These are phyloP conservation scores for Pachyuromys duprasi DNA, from an alignment of 2,797 vertebrate genomes.

Conservation along the genomic window DNA sequence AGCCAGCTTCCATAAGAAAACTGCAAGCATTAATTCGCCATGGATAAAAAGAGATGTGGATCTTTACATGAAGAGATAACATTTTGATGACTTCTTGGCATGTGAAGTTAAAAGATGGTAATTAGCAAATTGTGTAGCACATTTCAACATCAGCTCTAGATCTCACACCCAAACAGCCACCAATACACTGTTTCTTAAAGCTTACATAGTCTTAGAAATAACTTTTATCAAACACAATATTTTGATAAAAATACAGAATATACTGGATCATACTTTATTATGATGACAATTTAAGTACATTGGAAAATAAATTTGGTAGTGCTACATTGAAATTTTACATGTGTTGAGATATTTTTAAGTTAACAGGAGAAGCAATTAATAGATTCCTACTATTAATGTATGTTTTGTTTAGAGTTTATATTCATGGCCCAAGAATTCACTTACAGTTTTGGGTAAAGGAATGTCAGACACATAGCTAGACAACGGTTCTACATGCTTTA, in stretches of 20 bases:
- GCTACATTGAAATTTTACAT: constrained; percentile 2
- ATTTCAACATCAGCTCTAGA: constrained; percentile 1
- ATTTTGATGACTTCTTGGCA: constrained; percentile 43
- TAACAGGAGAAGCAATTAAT: neutral
- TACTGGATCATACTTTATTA: constrained; percentile 23
- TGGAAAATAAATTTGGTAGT: constrained; percentile 31
- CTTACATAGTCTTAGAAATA: constrained; percentile 41
- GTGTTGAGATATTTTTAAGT: constrained; percentile 32
- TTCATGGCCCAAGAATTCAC: neutral
- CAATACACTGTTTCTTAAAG: constrained; percentile 8
- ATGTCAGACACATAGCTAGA: neutral
- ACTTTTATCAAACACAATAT: neutral
- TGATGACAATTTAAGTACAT: neutral
- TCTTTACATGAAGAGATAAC: neutral
- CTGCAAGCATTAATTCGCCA: neutral
- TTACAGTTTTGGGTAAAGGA: neutral
- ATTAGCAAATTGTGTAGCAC: constrained; percentile 14
- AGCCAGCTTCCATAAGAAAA: neutral
- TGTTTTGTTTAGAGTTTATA: neutral
- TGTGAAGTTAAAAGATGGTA: neutral
- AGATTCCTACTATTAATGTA: neutral
- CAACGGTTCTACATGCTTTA: neutral
- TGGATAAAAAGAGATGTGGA: neutral
- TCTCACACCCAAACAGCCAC: neutral
- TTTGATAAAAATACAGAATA: constrained; percentile 38